A percentile compares a stretch with the other conserved stretches of the same genome.
Evolutionary conservation across 2,797 vertebrate genomes (phyloP).

Genomic region (Sebastes kiyomatsui): DNA sequence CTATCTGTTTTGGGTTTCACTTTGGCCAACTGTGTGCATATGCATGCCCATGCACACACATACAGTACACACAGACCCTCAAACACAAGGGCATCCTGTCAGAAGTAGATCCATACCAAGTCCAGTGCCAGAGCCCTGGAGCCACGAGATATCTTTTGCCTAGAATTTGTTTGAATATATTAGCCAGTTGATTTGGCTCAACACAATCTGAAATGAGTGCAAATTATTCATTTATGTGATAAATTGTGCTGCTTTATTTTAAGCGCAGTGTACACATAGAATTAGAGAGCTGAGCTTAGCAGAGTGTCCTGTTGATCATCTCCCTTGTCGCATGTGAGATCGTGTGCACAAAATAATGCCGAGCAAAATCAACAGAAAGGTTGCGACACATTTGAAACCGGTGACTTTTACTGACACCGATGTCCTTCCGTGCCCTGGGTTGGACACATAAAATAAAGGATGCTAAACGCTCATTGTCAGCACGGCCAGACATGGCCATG

Average conservation of each 20-base stretch:
- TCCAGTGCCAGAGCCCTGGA: slow-evolving; percentile 63
- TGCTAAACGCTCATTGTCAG: slow-evolving; percentile 26
- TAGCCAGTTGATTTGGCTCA: slow-evolving; percentile 42
- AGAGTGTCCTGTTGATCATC: not conserved
- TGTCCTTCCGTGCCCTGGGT: not conserved
- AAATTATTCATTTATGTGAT: slow-evolving; percentile 40
- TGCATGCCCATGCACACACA: slow-evolving; percentile 14
- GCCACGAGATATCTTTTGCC: slow-evolving; percentile 43
- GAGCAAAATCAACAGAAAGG: not conserved
- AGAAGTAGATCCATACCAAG: slow-evolving; percentile 64
- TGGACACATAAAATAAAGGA: not conserved
- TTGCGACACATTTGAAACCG: not conserved
- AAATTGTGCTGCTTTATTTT: slow-evolving; percentile 21
- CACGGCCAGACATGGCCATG: not conserved
- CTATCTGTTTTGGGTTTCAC: slow-evolving; percentile 37
- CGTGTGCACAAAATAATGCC: too few relatives aligned
- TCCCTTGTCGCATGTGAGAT: not conserved
- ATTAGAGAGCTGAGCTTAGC: not conserved
- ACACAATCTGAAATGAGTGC: slow-evolving; percentile 35
- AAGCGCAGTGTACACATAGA: not conserved
- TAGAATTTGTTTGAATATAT: slow-evolving; percentile 54
- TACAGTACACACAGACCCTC: slow-evolving; percentile 14
- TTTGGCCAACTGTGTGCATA: slow-evolving; percentile 28
- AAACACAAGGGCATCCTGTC: slow-evolving; percentile 57
- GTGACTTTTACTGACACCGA: not conserved